These are phyloP conservation scores for Lottia gigantea DNA, from an alignment of 2,888 invertebrate species.

Conservation along the genomic window DNA sequence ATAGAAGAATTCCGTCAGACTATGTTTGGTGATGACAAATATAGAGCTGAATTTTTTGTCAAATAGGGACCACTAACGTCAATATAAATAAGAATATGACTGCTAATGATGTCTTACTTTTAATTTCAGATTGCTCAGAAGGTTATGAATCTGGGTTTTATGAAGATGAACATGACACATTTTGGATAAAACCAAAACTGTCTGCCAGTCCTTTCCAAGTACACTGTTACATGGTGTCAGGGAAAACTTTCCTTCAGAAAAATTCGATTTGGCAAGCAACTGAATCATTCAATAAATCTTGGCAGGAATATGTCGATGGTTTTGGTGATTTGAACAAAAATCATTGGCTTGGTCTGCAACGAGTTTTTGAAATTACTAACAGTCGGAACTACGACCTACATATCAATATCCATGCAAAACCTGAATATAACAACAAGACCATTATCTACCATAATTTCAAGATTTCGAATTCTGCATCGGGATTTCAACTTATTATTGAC, in stretches of 20 bases:
- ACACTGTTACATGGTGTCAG: background rate
- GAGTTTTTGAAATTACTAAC: background rate
- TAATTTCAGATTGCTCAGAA: background rate
- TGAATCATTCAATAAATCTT: background rate
- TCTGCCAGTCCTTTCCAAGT: background rate
- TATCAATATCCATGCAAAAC: background rate
- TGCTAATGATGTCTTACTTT: too few species aligned
- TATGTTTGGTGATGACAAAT: too few species aligned
- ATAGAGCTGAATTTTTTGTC: too few species aligned
- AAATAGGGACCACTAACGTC: too few species aligned
- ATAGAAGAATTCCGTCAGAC: too few species aligned
- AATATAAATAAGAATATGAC: too few species aligned
- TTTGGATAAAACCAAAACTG: background rate
- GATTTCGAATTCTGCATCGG: background rate
- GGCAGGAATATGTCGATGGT: slow-evolving; percentile 1
- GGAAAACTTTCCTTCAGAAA: background rate
- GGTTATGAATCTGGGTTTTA: background rate
- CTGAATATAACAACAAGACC: background rate
- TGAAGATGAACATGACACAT: background rate
- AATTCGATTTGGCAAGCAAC: background rate
- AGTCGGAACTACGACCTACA: background rate
- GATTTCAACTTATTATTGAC: background rate
- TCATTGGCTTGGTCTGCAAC: background rate
- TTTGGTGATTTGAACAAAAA: background rate
- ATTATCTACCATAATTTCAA: background rate